Percentiles rank a stretch among this genome's conserved stretches.
Evolutionary conservation across 1,140 invertebrate genomes (phyloP).

Genomic region (Zeugodacus cucurbitae): DNA sequence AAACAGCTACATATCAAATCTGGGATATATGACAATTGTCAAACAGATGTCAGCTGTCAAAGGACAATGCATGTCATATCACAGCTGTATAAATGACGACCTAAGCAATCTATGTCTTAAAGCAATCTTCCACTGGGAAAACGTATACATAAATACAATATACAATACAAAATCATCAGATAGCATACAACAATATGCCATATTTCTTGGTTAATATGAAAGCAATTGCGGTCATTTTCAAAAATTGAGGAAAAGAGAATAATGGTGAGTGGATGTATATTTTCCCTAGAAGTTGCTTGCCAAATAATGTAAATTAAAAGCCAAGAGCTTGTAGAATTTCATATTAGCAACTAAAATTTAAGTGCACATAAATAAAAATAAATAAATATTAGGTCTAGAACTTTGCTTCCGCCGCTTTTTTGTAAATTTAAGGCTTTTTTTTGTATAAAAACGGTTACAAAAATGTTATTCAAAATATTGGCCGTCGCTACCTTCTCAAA

Average conservation of each 20-base stretch:
- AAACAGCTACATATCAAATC: too few species aligned
- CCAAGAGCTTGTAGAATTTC: slow-evolving; percentile 5
- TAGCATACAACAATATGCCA: not conserved
- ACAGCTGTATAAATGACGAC: not conserved
- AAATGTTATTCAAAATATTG: too few species aligned
- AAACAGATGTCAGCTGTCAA: too few species aligned
- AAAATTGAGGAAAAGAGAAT: not conserved
- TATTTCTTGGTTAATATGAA: not conserved
- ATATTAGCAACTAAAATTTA: slow-evolving; percentile 1
- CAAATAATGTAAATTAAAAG: slow-evolving; percentile 17
- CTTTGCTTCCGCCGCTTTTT: too few species aligned
- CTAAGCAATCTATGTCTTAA: not conserved
- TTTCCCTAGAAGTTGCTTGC: too few species aligned
- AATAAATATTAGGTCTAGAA: too few species aligned
- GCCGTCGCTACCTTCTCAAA: too few species aligned
- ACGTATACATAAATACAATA: not conserved
- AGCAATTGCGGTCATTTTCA: not conserved
- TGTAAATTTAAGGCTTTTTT: too few species aligned
- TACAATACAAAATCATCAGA: not conserved
- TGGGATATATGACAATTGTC: too few species aligned
- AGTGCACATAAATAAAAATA: not conserved
- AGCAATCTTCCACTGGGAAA: not conserved
- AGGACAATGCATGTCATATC: not conserved
- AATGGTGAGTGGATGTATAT: not conserved
- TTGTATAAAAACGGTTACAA: too few species aligned